Conservation (phyloP, 2,797 vertebrate species). For the Darevskia mixta region DNA sequence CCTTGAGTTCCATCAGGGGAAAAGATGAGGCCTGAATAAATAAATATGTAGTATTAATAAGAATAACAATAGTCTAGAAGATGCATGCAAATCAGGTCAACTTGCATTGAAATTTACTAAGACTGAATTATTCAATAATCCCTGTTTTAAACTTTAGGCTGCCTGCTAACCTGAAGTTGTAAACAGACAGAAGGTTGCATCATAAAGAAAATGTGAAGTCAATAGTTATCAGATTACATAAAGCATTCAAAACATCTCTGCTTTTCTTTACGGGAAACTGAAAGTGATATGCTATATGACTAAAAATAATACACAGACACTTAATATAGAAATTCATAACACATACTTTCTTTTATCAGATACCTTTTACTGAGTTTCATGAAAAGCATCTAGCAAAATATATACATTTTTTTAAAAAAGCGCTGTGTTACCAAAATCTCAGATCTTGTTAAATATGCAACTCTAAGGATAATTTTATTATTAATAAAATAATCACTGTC, state of each 20-base stretch:
- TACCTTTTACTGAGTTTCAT: not conserved
- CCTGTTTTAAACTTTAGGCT: not conserved
- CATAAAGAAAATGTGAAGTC: not conserved
- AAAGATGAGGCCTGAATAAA: no score
- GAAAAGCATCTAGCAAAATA: not conserved
- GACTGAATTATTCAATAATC: not conserved
- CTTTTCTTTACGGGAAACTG: not conserved
- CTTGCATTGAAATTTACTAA: not conserved
- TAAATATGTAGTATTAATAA: no score
- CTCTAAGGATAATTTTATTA: not conserved
- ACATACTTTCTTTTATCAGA: not conserved
- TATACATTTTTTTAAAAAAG: not conserved
- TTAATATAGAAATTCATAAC: not conserved
- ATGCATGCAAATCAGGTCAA: not conserved
- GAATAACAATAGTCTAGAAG: no score
- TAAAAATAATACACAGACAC: slow-evolving; percentile 1
- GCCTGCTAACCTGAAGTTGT: not conserved
- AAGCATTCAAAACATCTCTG: not conserved
- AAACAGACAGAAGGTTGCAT: not conserved
- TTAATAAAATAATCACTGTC: not conserved
- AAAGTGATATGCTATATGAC: not conserved
- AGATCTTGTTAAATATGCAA: not conserved
- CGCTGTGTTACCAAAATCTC: not conserved
- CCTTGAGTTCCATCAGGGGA: no score
- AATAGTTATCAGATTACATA: not conserved